These are phyloP conservation scores for Euplexia lucipara DNA, from an alignment of 2,888 invertebrate genomes.

Conservation along the genomic window DNA sequence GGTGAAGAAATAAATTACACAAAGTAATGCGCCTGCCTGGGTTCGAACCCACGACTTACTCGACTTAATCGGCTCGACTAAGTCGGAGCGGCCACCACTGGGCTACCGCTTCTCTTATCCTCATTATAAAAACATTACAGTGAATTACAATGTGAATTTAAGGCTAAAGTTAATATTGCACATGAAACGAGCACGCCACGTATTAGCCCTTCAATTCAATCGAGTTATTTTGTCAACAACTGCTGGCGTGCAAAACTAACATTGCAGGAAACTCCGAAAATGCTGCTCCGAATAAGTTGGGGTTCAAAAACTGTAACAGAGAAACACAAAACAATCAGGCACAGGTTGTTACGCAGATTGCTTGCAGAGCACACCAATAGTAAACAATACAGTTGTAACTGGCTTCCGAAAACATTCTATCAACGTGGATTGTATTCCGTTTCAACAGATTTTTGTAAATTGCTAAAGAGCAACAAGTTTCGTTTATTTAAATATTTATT, in stretches of 20 bases:
- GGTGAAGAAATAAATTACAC: too few relatives aligned
- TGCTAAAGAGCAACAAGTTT: constrained; percentile 18
- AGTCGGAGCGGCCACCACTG: too few relatives aligned
- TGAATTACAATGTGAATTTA: background rate
- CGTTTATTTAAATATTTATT: too few relatives aligned
- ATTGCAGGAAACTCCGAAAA: background rate
- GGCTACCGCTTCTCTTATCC: too few relatives aligned
- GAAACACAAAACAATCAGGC: constrained; percentile 4
- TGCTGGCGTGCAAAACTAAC: background rate
- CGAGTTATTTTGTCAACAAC: background rate
- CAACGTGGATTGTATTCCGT: constrained; percentile 10
- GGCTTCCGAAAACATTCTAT: constrained; percentile 23
- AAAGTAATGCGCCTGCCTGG: too few relatives aligned
- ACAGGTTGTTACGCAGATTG: constrained; percentile 24
- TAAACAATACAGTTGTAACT: constrained; percentile 11
- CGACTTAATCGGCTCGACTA: too few relatives aligned
- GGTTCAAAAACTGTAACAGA: constrained; percentile 5
- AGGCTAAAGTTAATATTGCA: background rate
- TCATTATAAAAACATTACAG: background rate
- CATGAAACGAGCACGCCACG: background rate
- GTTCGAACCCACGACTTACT: too few relatives aligned
- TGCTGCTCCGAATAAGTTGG: background rate
- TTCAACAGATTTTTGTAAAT: constrained; percentile 11
- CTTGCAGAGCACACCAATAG: constrained; percentile 2
- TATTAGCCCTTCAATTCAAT: background rate